Evolutionary conservation across 2,888 invertebrate genomes (phyloP).

Genomic region (Hydropsyche betteni): DNA sequence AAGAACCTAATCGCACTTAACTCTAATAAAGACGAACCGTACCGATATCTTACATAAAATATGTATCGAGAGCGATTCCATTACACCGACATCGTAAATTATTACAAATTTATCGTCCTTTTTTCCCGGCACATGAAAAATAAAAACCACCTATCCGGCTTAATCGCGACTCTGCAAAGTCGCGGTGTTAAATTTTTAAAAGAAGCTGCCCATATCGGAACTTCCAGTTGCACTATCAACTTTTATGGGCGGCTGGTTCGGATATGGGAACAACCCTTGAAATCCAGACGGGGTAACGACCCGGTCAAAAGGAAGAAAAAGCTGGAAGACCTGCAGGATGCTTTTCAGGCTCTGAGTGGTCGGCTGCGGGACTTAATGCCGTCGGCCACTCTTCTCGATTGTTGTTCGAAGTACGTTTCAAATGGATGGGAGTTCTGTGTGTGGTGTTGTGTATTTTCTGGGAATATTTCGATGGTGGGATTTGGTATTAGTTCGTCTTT

Average conservation of each 20-base stretch:
- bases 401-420: neutral
- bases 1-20: no score
- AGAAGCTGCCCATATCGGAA: slow-evolving; percentile 18
- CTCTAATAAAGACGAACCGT: no score
- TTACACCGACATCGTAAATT: neutral
- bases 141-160: neutral
- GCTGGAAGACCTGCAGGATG: neutral
- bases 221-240: slow-evolving; percentile 32
- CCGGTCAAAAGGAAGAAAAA: slow-evolving; percentile 19
- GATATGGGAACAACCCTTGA: slow-evolving; percentile 9
- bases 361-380: slow-evolving; percentile 6
- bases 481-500: no score
- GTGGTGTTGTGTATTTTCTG: no score
- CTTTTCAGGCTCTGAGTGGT: neutral
- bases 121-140: neutral
- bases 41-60: neutral
- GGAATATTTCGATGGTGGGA: no score
- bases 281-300: neutral
- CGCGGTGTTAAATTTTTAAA: slow-evolving; percentile 34
- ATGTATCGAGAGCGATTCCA: slow-evolving; percentile 10
- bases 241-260: slow-evolving; percentile 19
- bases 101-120: slow-evolving; percentile 16
- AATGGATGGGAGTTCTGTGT: no score
- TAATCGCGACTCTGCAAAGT: neutral
- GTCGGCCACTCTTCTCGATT: slow-evolving; percentile 10